Conservation (phyloP, 2,113 vertebrate species). For the Hemichromis elongatus region DNA sequence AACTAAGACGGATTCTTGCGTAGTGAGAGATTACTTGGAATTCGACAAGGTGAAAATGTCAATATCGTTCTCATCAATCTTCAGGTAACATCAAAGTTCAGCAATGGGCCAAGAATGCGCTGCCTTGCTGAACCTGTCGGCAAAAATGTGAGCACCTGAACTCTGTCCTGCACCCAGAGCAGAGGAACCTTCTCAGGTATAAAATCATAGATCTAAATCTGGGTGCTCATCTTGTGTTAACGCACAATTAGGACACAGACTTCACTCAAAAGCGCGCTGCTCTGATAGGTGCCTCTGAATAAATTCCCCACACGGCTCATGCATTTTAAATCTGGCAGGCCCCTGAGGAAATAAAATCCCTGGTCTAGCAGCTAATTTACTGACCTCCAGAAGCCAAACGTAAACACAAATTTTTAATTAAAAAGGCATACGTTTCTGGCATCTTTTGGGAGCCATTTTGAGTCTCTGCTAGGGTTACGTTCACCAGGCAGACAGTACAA, state of each 20-base stretch:
- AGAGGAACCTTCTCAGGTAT: not conserved
- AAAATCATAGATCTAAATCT: not conserved
- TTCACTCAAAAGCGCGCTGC: not conserved
- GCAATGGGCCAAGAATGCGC: conserved; percentile 26
- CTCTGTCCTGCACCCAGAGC: not conserved
- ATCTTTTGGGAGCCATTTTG: not conserved
- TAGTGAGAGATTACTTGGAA: conserved; percentile 24
- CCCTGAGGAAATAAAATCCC: not conserved
- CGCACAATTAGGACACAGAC: not conserved
- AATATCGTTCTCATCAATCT: conserved; percentile 38
- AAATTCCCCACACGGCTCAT: not conserved
- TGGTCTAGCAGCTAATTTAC: not conserved
- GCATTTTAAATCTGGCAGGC: not conserved
- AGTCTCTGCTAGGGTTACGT: not conserved
- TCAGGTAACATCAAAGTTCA: conserved; percentile 23
- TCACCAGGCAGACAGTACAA: not conserved
- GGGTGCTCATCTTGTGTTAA: not conserved
- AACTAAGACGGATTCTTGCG: conserved; percentile 11
- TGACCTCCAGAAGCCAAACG: not conserved
- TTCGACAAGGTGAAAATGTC: conserved; percentile 32
- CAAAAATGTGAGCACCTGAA: not conserved
- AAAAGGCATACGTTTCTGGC: not conserved
- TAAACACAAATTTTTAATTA: not conserved
- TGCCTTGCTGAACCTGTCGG: not conserved
- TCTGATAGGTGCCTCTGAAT: not conserved